Base-by-base conservation (phyloP, 2,888 invertebrate genomes). In the Cybosia mesomella region DNA sequence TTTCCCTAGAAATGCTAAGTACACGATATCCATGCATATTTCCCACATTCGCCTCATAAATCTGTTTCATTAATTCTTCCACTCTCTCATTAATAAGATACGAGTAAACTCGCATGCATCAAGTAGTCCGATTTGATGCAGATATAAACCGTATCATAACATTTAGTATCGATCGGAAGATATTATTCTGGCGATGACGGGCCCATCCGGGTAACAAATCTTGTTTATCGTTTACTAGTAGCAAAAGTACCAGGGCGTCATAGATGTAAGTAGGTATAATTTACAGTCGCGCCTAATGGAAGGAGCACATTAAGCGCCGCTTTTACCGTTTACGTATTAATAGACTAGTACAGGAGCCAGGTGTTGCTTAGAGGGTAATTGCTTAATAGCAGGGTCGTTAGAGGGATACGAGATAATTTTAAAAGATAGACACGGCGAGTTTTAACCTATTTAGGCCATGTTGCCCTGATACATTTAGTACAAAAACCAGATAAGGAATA, bases 281-380 rank as follows among this genome's bases (percentile, higher is more conserved):
- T 94, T 94, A 95, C 91, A 85, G 85, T 87, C 78, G 82, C 83
- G 81, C 82, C 91, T 95, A 95, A 95, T 95, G 95, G 95, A 94
- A 91, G 91, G 84, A 84, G 87, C 86, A 85, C 93, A 93, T 94
- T 94, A 94, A 92, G 88, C 85, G 85, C 86, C 88, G 89, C 85
- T 82, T 87, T 89, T 89, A 89, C 85, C 90, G 90, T 89, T 93
- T 91, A 91, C 87, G 87, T 94, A 94, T 94, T 93, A 92, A 94
- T 94, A 94, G 93, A 92, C 87, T 85, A 86, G 79, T 54, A 61
- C 58, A 67, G 83, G 85, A 76, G 88, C 94, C 94, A 94, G 94
- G 94, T 94, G 94, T 79, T 79, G 73, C 72, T 79, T 76, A 79
- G 80, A 81, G 86, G 88, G 89, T 90, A 89, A 90, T 89, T 87